phyloP scores from a whole-genome alignment of 2,888 invertebrate genomes.

The Drosophila seclusa region DNA sequence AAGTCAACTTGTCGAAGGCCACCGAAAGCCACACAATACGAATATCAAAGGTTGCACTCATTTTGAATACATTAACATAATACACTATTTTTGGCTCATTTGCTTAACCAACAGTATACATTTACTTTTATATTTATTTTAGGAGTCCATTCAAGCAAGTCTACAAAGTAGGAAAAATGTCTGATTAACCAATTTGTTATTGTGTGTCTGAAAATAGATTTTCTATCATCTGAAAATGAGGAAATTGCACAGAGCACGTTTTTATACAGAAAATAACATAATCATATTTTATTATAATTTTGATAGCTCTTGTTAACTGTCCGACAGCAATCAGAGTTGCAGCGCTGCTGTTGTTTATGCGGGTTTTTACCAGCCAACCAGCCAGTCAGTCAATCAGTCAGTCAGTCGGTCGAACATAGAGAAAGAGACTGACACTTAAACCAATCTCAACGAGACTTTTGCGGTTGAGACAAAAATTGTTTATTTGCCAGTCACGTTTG shows the following conservation, averaged over 20 bases:
- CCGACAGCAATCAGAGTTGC: constrained; percentile 1
- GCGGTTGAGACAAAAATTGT: constrained; percentile 67
- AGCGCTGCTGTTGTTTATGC: neutral
- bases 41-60: constrained; percentile 19
- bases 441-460: constrained; percentile 51
- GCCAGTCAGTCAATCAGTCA: neutral
- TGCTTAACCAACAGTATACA: neutral
- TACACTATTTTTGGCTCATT: neutral
- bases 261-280: constrained; percentile 41
- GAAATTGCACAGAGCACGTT: constrained; percentile 39
- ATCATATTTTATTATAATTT: constrained; percentile 46
- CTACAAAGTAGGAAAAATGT: constrained; percentile 5
- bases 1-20: constrained; percentile 15
- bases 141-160: neutral
- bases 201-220: constrained; percentile 35
- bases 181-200: constrained; percentile 15
- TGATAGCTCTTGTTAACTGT: constrained; percentile 7
- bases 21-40: constrained; percentile 20
- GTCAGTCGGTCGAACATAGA: constrained; percentile 8
- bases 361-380: neutral
- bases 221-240: constrained; percentile 18
- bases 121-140: neutral
- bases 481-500: constrained; percentile 71
- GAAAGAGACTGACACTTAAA: constrained; percentile 40
- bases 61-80: neutral